Conservation (phyloP, 2,888 invertebrate genomes). For the Artemia sinica region DNA sequence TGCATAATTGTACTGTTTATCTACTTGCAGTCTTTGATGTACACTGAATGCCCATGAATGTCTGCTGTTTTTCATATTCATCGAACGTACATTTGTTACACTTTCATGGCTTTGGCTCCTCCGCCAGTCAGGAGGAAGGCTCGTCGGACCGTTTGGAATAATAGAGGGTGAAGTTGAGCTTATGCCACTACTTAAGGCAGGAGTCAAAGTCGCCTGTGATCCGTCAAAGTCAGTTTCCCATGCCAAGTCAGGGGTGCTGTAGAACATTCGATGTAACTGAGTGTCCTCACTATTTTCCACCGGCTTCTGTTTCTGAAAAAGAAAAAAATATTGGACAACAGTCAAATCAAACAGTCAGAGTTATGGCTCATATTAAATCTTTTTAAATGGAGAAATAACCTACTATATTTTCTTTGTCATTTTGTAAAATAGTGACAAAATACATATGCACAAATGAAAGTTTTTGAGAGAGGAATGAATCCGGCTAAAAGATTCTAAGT, state of each 20-base stretch:
- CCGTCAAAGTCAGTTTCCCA: constrained; percentile 20
- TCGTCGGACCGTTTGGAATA: background rate
- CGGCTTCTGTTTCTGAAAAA: constrained; percentile 8
- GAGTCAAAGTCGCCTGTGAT: constrained; percentile 16
- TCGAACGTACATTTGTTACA: constrained; percentile 25
- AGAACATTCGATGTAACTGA: constrained; percentile 57
- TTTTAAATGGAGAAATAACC: no score
- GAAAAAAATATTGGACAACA: background rate
- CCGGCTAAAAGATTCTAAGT: no score
- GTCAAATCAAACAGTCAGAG: no score
- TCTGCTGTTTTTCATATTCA: constrained; percentile 28
- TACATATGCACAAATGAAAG: no score
- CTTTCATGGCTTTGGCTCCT: constrained; percentile 48
- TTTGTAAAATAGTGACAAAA: no score
- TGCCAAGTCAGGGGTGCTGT: constrained; percentile 63
- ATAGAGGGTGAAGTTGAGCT: background rate
- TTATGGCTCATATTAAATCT: no score
- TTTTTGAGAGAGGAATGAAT: no score
- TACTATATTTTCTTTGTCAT: no score
- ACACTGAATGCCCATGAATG: constrained; percentile 29
- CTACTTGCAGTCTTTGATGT: background rate
- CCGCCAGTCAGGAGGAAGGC: constrained; percentile 18
- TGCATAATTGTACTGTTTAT: constrained; percentile 6
- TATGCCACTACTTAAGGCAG: constrained; percentile 12
- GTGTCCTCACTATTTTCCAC: background rate